phyloP scores from a whole-genome alignment of 2,797 vertebrate genomes.

The Lagothrix lagotricha region DNA sequence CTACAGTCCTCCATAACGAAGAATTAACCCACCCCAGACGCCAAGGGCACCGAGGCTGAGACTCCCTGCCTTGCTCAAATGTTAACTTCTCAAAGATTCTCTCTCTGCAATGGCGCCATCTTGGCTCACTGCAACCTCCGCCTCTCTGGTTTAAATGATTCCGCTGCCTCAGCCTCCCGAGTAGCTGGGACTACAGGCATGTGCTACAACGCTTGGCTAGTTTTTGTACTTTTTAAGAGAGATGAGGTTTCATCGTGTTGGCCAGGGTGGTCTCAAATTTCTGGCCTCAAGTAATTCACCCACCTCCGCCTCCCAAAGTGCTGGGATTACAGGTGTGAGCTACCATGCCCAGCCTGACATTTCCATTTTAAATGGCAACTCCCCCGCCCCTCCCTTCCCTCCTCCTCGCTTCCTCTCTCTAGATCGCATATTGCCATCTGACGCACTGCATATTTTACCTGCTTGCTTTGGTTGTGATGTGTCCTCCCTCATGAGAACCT shows the following conservation, averaged over 20 bases:
- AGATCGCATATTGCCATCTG: neutral
- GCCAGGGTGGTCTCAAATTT: neutral
- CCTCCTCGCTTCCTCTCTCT: neutral
- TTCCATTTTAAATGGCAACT: rapidly evolving
- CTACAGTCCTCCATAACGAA: too few species aligned
- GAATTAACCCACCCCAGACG: neutral
- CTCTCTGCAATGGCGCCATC: too few species aligned
- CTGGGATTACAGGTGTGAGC: neutral
- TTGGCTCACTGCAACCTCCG: too few species aligned
- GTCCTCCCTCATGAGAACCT: neutral
- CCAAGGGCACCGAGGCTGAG: rapidly evolving
- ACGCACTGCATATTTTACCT: rapidly evolving
- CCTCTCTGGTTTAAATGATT: too few species aligned
- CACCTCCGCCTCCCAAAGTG: neutral
- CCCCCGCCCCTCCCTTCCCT: neutral
- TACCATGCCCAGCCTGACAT: neutral
- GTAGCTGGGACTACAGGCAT: neutral
- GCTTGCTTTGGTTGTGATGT: neutral
- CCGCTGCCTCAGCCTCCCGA: neutral
- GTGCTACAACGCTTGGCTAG: rapidly evolving
- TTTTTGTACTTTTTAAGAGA: neutral
- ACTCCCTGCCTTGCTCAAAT: rapidly evolving
- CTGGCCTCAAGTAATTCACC: neutral
- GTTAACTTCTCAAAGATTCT: neutral
- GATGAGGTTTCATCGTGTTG: neutral